Evolutionary conservation across 2,113 vertebrate species (phyloP).

Genomic region (Nibea coibor): DNA sequence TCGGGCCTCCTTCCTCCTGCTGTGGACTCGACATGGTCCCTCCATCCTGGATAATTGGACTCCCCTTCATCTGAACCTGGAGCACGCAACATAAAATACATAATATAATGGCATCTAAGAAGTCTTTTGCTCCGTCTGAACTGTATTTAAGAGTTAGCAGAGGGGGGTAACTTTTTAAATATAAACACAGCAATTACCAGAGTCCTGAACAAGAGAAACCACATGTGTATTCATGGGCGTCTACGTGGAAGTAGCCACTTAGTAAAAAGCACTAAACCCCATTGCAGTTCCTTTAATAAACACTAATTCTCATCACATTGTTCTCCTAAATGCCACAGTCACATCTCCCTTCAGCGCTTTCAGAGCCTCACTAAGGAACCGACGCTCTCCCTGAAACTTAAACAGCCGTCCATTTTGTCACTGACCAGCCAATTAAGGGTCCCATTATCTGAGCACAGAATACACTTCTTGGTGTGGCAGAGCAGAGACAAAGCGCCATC

Average conservation of each 20-base stretch:
- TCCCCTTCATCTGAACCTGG: conserved; percentile 47
- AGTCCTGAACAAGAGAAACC: conserved; percentile 2
- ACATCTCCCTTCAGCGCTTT: conserved; percentile 60
- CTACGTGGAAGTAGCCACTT: conserved; percentile 45
- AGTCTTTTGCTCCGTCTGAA: neutral
- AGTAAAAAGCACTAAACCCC: conserved; percentile 41
- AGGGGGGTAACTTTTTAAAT: neutral
- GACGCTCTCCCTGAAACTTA: conserved; percentile 62
- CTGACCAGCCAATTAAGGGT: conserved; percentile 71
- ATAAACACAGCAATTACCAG: conserved; percentile 1
- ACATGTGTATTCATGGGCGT: conserved; percentile 47
- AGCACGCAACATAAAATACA: conserved; percentile 14
- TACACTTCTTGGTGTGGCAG: conserved; percentile 62
- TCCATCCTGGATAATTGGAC: conserved; percentile 9
- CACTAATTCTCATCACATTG: conserved; percentile 60
- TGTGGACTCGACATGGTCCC: conserved; percentile 3
- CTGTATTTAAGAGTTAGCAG: neutral
- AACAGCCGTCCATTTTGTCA: conserved; percentile 69
- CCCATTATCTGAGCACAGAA: conserved; percentile 75
- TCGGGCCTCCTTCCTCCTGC: neutral
- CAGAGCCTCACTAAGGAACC: conserved; percentile 50
- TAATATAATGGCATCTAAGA: neutral
- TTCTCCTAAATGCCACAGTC: conserved; percentile 62
- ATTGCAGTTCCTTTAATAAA: conserved; percentile 50
- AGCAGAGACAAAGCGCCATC: conserved; percentile 65